These are phyloP conservation scores for Ivindomyrus marchei DNA, from an alignment of 2,113 vertebrate genomes.

Conservation along the genomic window DNA sequence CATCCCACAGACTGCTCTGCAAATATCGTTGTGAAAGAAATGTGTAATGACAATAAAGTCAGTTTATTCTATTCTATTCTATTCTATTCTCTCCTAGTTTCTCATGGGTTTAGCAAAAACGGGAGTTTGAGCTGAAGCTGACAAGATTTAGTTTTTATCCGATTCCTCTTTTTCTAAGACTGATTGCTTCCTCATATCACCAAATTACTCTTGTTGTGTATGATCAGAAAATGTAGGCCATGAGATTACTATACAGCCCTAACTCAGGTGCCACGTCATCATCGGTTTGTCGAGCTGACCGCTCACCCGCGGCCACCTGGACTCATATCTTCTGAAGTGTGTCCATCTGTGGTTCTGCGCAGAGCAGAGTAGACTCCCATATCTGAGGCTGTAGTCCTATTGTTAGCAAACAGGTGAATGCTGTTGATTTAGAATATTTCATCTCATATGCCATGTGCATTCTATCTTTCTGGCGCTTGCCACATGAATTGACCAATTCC, in stretches of 20 bases:
- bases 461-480: not conserved
- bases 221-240: not conserved
- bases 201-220: not conserved
- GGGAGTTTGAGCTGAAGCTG: not conserved
- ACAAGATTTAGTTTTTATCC: not conserved
- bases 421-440: not conserved
- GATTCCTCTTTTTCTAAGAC: not conserved
- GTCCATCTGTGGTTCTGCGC: not conserved
- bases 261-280: not conserved
- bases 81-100: not conserved
- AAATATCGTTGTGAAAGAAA: not conserved
- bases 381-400: not conserved
- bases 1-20: not conserved
- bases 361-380: not conserved
- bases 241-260: not conserved
- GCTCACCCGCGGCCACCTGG: not conserved
- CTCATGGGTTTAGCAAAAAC: not conserved
- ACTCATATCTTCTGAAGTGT: slow-evolving; percentile 47
- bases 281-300: not conserved
- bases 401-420: not conserved
- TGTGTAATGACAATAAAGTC: not conserved
- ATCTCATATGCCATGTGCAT: not conserved
- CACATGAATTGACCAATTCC: not conserved
- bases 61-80: not conserved
- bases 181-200: not conserved